These are phyloP conservation scores for Hofmannophila pseudospretella DNA, from an alignment of 2,888 invertebrate species.

Conservation along the genomic window DNA sequence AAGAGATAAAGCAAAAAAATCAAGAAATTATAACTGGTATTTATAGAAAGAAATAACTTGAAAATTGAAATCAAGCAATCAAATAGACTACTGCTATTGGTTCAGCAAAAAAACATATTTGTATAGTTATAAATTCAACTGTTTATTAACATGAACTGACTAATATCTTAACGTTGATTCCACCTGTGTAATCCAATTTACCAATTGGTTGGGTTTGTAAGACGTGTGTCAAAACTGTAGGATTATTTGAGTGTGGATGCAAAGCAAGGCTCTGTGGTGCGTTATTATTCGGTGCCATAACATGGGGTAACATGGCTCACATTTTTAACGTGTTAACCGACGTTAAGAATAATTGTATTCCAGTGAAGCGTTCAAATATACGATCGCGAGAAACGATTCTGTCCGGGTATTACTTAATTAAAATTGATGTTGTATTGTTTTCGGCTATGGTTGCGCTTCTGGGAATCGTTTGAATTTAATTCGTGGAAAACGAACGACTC, in stretches of 20 bases:
- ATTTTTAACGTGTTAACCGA: not conserved
- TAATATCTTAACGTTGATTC: too few relatives aligned
- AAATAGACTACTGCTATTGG: too few relatives aligned
- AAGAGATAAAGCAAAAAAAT: too few relatives aligned
- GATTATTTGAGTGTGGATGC: constrained; percentile 9
- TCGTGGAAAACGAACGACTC: too few relatives aligned
- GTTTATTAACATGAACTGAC: too few relatives aligned
- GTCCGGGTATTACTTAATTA: constrained; percentile 6
- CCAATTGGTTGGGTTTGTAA: constrained; percentile 4
- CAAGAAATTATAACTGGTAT: too few relatives aligned
- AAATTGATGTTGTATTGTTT: constrained; percentile 11
- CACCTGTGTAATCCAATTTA: constrained; percentile 10
- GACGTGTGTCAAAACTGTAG: constrained; percentile 18
- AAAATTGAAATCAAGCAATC: too few relatives aligned
- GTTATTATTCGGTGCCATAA: constrained; percentile 18
- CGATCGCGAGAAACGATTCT: not conserved
- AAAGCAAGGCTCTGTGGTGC: constrained; percentile 19
- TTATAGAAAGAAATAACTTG: too few relatives aligned
- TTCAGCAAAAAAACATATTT: too few relatives aligned
- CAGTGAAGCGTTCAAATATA: constrained; percentile 3
- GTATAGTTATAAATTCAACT: too few relatives aligned
- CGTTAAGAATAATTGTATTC: not conserved
- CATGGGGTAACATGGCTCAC: not conserved
- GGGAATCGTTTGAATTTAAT: too few relatives aligned
- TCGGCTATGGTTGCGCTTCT: constrained; percentile 8